Base-by-base conservation (phyloP, 2,113 vertebrate species). In the Odocoileus hemionus region DNA sequence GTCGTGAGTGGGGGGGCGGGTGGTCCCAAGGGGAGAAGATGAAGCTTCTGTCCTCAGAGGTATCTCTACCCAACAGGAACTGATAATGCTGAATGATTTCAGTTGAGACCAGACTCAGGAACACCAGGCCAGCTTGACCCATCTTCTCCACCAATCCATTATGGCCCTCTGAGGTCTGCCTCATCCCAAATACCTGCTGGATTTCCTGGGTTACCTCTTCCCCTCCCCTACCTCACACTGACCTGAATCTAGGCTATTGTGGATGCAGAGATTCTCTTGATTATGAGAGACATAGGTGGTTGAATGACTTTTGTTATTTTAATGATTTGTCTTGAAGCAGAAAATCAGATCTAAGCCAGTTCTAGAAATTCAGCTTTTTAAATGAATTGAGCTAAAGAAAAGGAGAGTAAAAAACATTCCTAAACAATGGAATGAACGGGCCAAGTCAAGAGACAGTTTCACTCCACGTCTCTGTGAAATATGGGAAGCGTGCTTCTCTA, bases 281-380 rank as follows among this genome's bases (percentile, higher is more conserved):
- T n/a, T 33, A 13, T 89, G 76, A 39, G 84, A 45, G 36, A 87
- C 23, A 0, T 7, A 52, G 67, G 23, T 61, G 21, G 33, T 26
- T 52, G 74, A 50, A 52, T 64, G 85, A 80, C 67, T 94, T 78
- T 45, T 21, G 23, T 60, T 89, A 82, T 80, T 96, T 93, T 55
- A 6, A 33, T 92, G 28, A 52, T 88, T 60, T 39, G n/a, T 86
- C n/a, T 92, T 70, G 7, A 93, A 95, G 83, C 67, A 93, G 67
- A 78, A 96, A 86, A 93, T 87, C 86, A 67, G 43, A 80, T 94
- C 33, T 92, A 61, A 52, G 67, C 89, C 90, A 86, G 19, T 39
- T 94, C 45, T 84, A 54, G 93, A 79, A 90, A 97, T 79, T 70
- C 57, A 84, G 47, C 86, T 97, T 88, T 30, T 93, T 95, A 82